Evolutionary conservation across 2,797 vertebrate genomes (phyloP).

Genomic region (Ctenopoma kingsleyae): DNA sequence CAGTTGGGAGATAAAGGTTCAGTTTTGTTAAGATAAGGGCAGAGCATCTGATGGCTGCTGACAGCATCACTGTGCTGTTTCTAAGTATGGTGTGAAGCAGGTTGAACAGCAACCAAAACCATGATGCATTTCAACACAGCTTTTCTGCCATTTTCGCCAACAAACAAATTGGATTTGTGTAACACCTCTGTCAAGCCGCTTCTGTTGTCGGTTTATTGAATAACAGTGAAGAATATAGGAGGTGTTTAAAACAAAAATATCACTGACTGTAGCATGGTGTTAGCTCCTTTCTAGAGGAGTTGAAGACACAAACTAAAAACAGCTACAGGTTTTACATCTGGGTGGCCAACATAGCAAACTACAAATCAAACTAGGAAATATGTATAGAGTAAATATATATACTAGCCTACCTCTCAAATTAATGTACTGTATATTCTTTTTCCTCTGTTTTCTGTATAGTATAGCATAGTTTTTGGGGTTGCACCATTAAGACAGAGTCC

Average conservation of each 20-base stretch:
- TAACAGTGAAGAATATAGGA: neutral
- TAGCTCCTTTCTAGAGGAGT: too few species aligned
- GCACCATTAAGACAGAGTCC: too few species aligned
- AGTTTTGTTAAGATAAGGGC: slow-evolving; percentile 28
- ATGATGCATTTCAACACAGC: neutral
- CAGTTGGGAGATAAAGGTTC: slow-evolving; percentile 32
- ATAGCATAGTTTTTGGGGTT: too few species aligned
- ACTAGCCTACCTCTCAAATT: too few species aligned
- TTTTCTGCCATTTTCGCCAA: neutral
- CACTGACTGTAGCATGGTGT: too few species aligned
- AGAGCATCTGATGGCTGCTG: slow-evolving; percentile 22
- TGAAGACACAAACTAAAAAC: too few species aligned
- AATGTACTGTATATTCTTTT: too few species aligned
- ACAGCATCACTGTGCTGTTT: slow-evolving; percentile 18
- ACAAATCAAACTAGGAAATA: too few species aligned
- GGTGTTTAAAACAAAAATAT: neutral
- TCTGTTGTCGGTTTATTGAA: neutral
- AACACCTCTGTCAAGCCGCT: neutral
- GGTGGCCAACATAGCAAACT: too few species aligned
- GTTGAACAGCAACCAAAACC: neutral
- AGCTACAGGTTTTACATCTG: too few species aligned
- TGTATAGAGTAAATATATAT: too few species aligned
- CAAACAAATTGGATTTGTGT: neutral
- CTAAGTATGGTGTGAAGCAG: neutral
- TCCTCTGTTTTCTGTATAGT: too few species aligned